Percentiles rank a stretch among this genome's conserved stretches.
Conservation (phyloP, 2,113 vertebrate genomes). For the human (Homo sapiens) region DNA sequence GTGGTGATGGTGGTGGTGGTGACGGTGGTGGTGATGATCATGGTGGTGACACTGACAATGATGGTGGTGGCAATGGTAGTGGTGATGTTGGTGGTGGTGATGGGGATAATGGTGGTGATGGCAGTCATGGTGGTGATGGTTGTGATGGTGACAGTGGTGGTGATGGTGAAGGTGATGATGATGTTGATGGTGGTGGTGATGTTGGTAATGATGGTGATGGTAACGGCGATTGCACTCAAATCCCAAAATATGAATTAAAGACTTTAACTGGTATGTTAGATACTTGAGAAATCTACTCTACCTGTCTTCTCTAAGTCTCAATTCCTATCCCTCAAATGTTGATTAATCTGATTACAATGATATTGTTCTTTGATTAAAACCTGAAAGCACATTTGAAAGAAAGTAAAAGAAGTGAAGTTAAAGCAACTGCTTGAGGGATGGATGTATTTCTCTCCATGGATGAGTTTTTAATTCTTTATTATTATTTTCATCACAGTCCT, state of each 20-base stretch:
- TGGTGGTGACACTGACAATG: no score
- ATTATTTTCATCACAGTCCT: conserved; percentile 28
- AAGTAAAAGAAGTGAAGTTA: background rate
- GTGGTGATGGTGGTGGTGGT: no score
- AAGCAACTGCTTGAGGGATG: background rate
- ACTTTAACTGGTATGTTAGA: background rate
- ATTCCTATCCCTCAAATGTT: background rate
- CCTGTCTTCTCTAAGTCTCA: background rate
- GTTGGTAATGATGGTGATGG: no score
- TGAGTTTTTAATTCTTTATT: conserved; percentile 17
- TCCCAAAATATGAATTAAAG: background rate
- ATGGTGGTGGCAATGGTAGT: background rate
- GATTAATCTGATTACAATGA: background rate
- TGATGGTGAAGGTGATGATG: no score
- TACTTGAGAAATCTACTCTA: background rate
- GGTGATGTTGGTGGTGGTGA: no score
- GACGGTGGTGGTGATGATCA: accelerated
- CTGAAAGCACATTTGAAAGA: conserved; percentile 47
- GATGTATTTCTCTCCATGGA: background rate
- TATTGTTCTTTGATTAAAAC: conserved; percentile 15
- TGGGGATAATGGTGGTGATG: no score
- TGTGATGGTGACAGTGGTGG: background rate
- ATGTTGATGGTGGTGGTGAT: no score
- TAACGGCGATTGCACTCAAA: background rate
- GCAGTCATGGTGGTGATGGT: background rate